Evolutionary conservation across 2,797 vertebrate genomes (phyloP), one percentile per base, ranked within the genome.

Genomic region (Presbytis comata): DNA sequence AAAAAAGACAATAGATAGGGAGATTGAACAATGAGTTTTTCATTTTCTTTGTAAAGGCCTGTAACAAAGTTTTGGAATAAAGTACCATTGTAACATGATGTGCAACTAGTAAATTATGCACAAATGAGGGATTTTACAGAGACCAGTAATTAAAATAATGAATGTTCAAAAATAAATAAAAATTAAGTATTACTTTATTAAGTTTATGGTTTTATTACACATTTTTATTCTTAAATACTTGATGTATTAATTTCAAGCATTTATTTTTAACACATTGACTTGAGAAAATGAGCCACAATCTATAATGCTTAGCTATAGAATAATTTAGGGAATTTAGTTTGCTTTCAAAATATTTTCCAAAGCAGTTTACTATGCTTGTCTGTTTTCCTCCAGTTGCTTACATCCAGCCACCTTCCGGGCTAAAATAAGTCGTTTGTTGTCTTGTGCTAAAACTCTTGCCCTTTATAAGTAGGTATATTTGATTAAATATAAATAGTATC

Each of bases 401-500:
- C 1, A 61, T 36, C 17, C 53, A 97, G 36, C 6, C 39, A 70
- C 24, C 8, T 89, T 76, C 10, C 48, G 48, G 1, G 2, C 85
- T 95, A 95, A 93, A 96, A 76, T 85, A 85, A 72, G 1, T 92
- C 55, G 22, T 74, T 70, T 61, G 5, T 72, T 74, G 12, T 83
- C 26, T 89, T n/a, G 48, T 78, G 36, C 76, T 97, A 88, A 94
- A 96, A 96, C 19, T 36, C 70, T 91, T 30, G 76, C 64, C 55
- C 64, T 97, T 82, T 33, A 36, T 86, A 59, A 95, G 1, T 33
- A 92, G 11, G 41, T 90, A 61, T 88, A 94, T 57, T 91, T 80
- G 26, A 97, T 11, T 89, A 61, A 98, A 78, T 94, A 96, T 92
- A 96, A 95, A 94, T 95, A 75, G 0, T 53, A 57, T 9, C 19